Evolutionary conservation across 1,140 invertebrate genomes (phyloP), one percentile per base, ranked within the genome.

Genomic region (Hyles vespertilio): DNA sequence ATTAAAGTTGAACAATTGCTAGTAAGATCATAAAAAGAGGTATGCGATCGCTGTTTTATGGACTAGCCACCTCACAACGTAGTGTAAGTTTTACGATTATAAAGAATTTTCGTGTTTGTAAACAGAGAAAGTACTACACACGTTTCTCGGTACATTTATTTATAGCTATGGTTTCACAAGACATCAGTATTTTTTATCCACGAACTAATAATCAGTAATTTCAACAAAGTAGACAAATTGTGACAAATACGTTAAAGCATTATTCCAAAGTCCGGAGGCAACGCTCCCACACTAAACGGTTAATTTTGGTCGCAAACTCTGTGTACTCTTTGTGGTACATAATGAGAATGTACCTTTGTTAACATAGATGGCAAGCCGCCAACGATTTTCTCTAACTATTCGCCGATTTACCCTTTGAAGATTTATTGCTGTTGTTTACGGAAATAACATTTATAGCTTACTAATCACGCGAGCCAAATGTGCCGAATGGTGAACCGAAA

Each of bases 281-380:
- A 51, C 32, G 32, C 6, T 33, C 12, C 5, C 11, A 51, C 12
- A 32, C 32, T 9, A 33, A 51, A 32, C 32, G 32, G 10, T 49
- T 59, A 54, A 49, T 59, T 59, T 59, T 32, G 48, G 58, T 48
- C 11, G 9, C 45, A 11, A 45, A n/a, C 44, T 40, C 11, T 50
- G 9, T 40, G 48, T 33, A 32, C 40, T 50, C 51, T 63, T 58
- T 55, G 52, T 56, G 43, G n/a, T 34, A 57, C 51, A 10, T 50
- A 44, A 8, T 51, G 5, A 58, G 40, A n/a, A 58, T 49, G 32
- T 62, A 63, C 48, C 52, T 63, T 63, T 63, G 61, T 63, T 63
- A 8, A 32, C 56, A 51, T 22, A 3, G 46, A 44, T 63, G 61
- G 61, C 40, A 43, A 11, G 9, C 45, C 36, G 61, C 61, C 61